Evolutionary conservation across 2,797 vertebrate genomes (phyloP).

Genomic region (Nothura maculosa): DNA sequence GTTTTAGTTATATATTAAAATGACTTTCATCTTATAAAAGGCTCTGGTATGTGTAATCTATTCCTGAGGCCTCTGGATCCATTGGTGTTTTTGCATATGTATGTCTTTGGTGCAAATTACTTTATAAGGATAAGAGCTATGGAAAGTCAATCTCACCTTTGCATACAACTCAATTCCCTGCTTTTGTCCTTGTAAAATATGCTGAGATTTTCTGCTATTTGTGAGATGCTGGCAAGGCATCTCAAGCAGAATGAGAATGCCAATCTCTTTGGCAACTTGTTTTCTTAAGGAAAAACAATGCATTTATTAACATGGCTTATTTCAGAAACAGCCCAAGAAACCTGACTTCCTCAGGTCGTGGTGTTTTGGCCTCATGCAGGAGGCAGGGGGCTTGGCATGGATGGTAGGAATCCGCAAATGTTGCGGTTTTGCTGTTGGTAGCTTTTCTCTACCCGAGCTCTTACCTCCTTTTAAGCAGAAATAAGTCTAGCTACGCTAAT

Average conservation of each 20-base stretch:
- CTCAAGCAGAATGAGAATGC: not conserved
- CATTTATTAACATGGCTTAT: not conserved
- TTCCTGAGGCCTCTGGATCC: not conserved
- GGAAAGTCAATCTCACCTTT: not conserved
- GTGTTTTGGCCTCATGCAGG: not conserved
- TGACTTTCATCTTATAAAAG: not conserved
- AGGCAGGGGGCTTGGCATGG: not conserved
- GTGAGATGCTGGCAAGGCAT: not conserved
- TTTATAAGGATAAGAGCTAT: not conserved
- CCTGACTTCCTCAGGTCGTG: not conserved
- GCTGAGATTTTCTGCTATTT: not conserved
- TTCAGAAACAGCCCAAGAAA: not conserved
- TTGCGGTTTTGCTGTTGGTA: not conserved
- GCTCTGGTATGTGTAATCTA: not conserved
- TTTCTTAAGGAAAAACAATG: not conserved
- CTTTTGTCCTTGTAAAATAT: not conserved
- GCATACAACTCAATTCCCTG: not conserved
- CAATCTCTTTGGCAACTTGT: not conserved
- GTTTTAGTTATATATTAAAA: not conserved
- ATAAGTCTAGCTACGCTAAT: accelerated
- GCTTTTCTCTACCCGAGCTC: too few species aligned
- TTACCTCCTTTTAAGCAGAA: not conserved
- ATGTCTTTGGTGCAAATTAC: not conserved
- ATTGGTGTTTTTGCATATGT: not conserved
- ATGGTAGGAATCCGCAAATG: not conserved